Percentiles rank a stretch among this genome's conserved stretches.
Evolutionary conservation across 2,113 vertebrate species (phyloP).

Genomic region (Taxidea taxus): DNA sequence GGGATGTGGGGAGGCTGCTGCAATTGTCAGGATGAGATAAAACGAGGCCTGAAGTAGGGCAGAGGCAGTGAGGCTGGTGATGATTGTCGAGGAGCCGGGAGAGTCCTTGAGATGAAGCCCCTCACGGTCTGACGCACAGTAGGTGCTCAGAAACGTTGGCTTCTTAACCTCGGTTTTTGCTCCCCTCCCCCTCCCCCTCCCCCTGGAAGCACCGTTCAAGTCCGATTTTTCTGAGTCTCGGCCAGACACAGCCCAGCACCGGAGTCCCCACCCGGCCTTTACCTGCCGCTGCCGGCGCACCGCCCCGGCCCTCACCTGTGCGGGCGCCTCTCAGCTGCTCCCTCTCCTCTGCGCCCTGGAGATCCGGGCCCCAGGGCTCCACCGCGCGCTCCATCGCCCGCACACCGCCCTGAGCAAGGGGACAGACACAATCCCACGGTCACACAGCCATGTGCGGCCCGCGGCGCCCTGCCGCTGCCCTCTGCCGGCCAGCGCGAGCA

Average conservation of each 20-base stretch:
- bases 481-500: conserved; percentile 29
- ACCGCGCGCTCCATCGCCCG: conserved; percentile 56
- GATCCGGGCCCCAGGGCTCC: conserved; percentile 50
- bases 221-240: not conserved
- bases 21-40: not conserved
- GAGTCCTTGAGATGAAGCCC: not conserved
- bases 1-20: not conserved
- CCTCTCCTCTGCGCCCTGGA: conserved; percentile 9
- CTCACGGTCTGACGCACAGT: not conserved
- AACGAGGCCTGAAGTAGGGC: conserved; percentile 8
- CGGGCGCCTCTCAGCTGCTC: conserved; percentile 39
- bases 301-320: conserved; percentile 63
- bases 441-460: conserved; percentile 38
- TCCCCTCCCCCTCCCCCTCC: not conserved
- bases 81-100: not conserved
- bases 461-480: conserved; percentile 38
- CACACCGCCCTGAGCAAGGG: conserved; percentile 21
- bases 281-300: not conserved
- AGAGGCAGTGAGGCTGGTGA: not conserved
- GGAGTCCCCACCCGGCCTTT: not conserved
- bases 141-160: not conserved
- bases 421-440: conserved; percentile 42
- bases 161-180: not conserved
- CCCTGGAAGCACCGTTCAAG: not conserved
- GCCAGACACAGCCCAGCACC: not conserved